Conservation (phyloP, 2,113 vertebrate genomes). For the Orthochromis indermauri region DNA sequence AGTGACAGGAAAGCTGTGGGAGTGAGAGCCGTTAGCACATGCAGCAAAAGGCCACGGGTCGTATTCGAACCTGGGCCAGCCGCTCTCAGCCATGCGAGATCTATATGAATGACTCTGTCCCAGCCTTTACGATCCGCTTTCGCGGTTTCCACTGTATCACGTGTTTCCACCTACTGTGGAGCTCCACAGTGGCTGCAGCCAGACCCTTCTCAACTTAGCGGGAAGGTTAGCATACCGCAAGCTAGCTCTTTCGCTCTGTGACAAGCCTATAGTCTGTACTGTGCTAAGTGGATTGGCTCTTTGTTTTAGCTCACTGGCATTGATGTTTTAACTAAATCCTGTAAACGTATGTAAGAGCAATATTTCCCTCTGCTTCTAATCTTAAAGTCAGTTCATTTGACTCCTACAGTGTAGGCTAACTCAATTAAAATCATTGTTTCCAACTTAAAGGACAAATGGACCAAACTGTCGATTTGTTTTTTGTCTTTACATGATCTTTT, state of each 20-base stretch:
- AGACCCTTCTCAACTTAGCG: fast-evolving
- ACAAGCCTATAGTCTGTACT: background rate
- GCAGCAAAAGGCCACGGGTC: background rate
- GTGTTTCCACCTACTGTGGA: background rate
- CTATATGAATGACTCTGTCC: background rate
- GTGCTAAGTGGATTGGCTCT: background rate
- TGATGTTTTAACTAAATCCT: background rate
- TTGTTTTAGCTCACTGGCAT: background rate
- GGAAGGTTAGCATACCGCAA: background rate
- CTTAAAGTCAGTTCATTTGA: background rate
- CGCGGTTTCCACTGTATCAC: background rate
- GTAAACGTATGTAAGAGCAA: fast-evolving
- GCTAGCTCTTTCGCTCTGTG: background rate
- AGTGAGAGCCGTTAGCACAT: fast-evolving
- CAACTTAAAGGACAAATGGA: background rate
- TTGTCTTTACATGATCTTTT: background rate
- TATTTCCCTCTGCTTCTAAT: background rate
- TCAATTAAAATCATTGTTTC: background rate
- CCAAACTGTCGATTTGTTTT: background rate
- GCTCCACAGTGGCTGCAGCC: background rate
- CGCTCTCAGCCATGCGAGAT: background rate
- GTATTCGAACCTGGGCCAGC: background rate
- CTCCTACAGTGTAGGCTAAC: background rate
- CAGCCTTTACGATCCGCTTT: background rate
- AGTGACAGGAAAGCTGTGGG: background rate